Conservation (phyloP, 2,797 vertebrate genomes). For the Sebastes ruberrimus region DNA sequence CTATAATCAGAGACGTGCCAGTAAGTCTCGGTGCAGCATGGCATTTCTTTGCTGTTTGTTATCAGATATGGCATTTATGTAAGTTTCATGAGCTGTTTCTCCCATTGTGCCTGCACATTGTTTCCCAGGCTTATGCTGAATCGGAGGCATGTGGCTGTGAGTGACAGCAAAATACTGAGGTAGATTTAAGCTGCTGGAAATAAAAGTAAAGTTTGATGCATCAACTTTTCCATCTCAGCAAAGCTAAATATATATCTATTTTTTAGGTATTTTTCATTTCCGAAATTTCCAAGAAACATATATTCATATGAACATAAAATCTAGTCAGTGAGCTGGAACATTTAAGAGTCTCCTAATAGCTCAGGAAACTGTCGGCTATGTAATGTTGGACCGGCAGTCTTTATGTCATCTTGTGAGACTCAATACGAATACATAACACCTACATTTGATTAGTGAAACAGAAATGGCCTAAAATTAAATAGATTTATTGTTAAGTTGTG, state of each 20-base stretch:
- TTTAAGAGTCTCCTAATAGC: neutral
- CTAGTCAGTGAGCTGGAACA: neutral
- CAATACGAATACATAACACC: neutral
- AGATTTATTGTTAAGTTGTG: neutral
- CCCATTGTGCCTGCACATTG: neutral
- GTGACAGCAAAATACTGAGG: neutral
- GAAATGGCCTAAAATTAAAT: neutral
- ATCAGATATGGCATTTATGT: conserved; percentile 44
- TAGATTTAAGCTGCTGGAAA: accelerated
- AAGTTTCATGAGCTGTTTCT: conserved; percentile 26
- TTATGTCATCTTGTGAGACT: neutral
- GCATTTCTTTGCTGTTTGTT: conserved; percentile 12
- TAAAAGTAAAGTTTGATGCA: neutral
- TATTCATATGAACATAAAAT: neutral
- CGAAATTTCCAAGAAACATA: neutral
- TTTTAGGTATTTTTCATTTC: neutral
- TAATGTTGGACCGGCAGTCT: neutral
- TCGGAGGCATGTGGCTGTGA: neutral
- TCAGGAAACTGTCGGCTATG: neutral
- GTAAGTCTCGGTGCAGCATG: neutral
- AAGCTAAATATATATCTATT: neutral
- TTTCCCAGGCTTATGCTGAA: neutral
- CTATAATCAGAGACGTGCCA: neutral
- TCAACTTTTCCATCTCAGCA: neutral
- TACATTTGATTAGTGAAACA: neutral